phyloP scores from a whole-genome alignment of 2,113 vertebrate genomes.

The Rhagologus leucostigma region DNA sequence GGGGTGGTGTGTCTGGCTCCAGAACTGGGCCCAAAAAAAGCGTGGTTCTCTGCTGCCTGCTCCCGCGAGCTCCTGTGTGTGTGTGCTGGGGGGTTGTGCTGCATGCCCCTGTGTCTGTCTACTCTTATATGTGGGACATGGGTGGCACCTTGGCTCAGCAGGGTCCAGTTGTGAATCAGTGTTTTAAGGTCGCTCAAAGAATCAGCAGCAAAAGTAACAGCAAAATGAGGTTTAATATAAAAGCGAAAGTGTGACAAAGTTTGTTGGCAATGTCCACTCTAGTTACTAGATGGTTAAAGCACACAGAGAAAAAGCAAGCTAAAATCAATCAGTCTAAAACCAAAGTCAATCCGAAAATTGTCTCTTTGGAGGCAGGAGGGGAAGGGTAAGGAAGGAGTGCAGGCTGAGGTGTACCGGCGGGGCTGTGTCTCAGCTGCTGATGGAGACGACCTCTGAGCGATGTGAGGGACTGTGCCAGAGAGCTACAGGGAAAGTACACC shows the following conservation, averaged over 20 bases:
- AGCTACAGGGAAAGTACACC: background rate
- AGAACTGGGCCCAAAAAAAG: background rate
- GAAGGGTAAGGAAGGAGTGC: background rate
- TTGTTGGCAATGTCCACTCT: background rate
- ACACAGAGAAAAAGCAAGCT: background rate
- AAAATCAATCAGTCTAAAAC: background rate
- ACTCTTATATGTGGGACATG: background rate
- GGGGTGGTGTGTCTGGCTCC: background rate
- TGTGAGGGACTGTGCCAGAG: background rate
- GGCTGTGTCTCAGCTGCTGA: background rate
- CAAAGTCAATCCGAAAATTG: background rate
- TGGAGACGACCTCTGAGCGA: background rate
- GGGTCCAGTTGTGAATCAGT: background rate
- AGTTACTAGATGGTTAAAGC: background rate
- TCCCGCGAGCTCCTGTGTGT: fast-evolving
- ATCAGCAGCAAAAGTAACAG: background rate
- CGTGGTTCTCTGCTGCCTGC: background rate
- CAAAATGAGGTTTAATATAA: background rate
- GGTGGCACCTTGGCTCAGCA: background rate
- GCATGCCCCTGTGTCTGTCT: background rate
- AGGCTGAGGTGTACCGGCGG: background rate
- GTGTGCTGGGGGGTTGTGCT: background rate
- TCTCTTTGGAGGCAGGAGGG: background rate
- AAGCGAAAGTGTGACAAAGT: background rate
- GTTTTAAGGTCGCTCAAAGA: background rate